Percentiles rank a stretch among this genome's conserved stretches.
Conservation (phyloP, 2,888 invertebrate species). For the Lepas anatifera region DNA sequence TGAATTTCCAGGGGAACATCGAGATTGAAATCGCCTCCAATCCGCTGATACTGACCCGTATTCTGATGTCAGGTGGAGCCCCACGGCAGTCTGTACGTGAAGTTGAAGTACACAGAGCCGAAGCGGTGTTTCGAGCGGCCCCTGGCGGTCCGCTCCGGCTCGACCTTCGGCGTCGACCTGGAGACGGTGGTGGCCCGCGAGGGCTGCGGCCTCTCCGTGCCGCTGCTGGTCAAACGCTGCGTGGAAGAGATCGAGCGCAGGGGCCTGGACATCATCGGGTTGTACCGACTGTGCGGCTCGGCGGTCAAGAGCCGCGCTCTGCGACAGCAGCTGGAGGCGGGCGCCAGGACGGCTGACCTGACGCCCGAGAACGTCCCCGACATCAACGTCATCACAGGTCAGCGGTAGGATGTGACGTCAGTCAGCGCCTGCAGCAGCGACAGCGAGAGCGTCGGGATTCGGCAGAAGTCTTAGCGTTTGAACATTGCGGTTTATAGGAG, state of each 20-base stretch:
- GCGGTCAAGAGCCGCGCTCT: slow-evolving; percentile 91
- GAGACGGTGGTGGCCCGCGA: slow-evolving; percentile 49
- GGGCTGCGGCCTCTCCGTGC: slow-evolving; percentile 52
- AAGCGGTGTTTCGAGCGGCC: slow-evolving; percentile 66
- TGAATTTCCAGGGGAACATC: too few relatives aligned
- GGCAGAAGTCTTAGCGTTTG: too few relatives aligned
- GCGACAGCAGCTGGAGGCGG: slow-evolving; percentile 78
- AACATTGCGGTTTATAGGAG: too few relatives aligned
- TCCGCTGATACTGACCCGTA: too few relatives aligned
- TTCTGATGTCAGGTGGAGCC: too few relatives aligned
- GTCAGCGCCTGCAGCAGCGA: too few relatives aligned
- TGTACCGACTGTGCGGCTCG: slow-evolving; percentile 91
- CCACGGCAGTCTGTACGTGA: slow-evolving; percentile 76
- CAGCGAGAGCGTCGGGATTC: too few relatives aligned
- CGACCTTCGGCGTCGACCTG: slow-evolving; percentile 44
- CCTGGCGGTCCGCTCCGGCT: slow-evolving; percentile 33
- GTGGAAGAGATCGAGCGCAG: slow-evolving; percentile 90
- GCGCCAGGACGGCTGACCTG: slow-evolving; percentile 81
- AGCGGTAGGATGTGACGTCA: too few relatives aligned
- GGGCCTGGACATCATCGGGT: slow-evolving; percentile 86
- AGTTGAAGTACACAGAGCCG: slow-evolving; percentile 78
- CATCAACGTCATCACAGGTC: slow-evolving; percentile 90
- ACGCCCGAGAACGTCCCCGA: slow-evolving; percentile 96
- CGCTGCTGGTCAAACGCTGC: slow-evolving; percentile 81
- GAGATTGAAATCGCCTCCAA: too few relatives aligned